These are phyloP conservation scores for Leptonema lineaticorne DNA, from an alignment of 1,140 invertebrate genomes.

Conservation along the genomic window DNA sequence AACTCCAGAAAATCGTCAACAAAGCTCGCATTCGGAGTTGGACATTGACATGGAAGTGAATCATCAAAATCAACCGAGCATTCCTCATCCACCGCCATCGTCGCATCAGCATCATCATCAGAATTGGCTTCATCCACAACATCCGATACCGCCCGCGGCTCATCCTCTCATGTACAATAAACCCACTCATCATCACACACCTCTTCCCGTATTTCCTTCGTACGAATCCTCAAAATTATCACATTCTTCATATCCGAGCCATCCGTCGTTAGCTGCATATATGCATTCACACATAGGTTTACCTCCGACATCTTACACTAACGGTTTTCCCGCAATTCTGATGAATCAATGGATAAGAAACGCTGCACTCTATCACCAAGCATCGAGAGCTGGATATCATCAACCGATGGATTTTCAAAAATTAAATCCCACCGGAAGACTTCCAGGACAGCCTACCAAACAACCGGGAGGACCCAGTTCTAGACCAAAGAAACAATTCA, in stretches of 20 bases:
- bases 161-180: conserved; percentile 33
- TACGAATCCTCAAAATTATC: conserved; percentile 45
- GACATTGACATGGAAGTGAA: conserved; percentile 34
- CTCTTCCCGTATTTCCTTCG: conserved; percentile 39
- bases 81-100: too few relatives aligned
- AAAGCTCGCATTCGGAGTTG: conserved; percentile 24
- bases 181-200: conserved; percentile 31
- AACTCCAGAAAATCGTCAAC: conserved; percentile 59
- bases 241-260: conserved; percentile 40
- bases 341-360: conserved; percentile 73
- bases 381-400: conserved; percentile 49
- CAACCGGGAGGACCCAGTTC: conserved; percentile 60
- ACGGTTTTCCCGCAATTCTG: conserved; percentile 58
- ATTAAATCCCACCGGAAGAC: conserved; percentile 48
- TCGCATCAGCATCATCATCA: conserved; percentile 38
- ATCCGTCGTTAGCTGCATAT: conserved; percentile 48
- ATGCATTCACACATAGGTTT: conserved; percentile 52
- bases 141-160: conserved; percentile 19
- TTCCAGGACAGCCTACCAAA: conserved; percentile 57
- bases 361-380: conserved; percentile 64
- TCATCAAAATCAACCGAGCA: too few relatives aligned
- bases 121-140: conserved; percentile 41
- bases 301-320: conserved; percentile 50
- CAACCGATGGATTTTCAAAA: conserved; percentile 52
- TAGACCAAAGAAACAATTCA: conserved; percentile 89